Evolutionary conservation across 1,140 invertebrate genomes (phyloP).

Genomic region (Camponotus vicinus): DNA sequence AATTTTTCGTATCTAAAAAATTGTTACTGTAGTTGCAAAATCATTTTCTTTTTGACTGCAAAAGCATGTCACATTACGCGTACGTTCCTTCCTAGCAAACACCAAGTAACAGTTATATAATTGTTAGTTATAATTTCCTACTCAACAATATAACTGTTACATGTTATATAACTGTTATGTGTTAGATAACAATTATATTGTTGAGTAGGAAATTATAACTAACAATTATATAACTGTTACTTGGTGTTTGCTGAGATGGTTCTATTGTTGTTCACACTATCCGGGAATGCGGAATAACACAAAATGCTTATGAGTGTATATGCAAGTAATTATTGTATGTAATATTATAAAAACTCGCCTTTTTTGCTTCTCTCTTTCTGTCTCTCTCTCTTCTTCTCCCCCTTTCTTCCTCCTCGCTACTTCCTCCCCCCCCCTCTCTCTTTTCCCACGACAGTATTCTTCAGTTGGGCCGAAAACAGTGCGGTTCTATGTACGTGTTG

Average conservation of each 20-base stretch:
- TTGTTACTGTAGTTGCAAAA: no score
- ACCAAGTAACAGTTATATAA: no score
- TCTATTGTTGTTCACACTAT: not conserved
- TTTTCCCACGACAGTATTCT: slow-evolving; percentile 64
- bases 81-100: not conserved
- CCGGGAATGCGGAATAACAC: slow-evolving; percentile 65
- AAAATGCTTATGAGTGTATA: slow-evolving; percentile 47
- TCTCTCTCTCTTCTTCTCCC: not conserved
- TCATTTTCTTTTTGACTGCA: no score
- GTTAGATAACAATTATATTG: no score
- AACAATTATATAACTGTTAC: no score
- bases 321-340: slow-evolving; percentile 70
- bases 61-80: not conserved
- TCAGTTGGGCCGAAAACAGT: slow-evolving; percentile 72
- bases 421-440: not conserved
- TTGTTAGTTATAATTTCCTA: no score
- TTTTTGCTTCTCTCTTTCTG: slow-evolving; percentile 1
- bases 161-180: no score
- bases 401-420: not conserved
- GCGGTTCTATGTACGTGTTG: slow-evolving; percentile 52
- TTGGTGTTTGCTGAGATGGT: not conserved
- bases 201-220: no score
- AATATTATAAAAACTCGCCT: slow-evolving; percentile 73
- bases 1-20: no score
- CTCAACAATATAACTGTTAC: no score